Percentiles rank a stretch among this genome's conserved stretches.
Evolutionary conservation across 2,797 vertebrate genomes (phyloP).

Genomic region (Lycodopsis pacificus): DNA sequence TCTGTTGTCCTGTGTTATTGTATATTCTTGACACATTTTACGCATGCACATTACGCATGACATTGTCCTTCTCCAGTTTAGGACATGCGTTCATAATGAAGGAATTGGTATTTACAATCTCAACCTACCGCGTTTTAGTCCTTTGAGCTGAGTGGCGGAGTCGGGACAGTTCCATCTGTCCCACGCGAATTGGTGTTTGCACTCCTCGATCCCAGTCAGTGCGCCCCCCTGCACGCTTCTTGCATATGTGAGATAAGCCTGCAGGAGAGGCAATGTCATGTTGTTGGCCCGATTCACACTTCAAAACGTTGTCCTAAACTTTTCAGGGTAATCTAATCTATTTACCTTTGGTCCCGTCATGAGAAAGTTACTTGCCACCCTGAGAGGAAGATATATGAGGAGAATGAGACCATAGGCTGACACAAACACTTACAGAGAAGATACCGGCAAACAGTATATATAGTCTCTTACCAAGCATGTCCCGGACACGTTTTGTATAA

Average conservation of each 20-base stretch:
- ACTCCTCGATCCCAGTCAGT: constrained; percentile 90
- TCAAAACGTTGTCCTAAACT: background rate
- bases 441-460: background rate
- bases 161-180: constrained; percentile 96
- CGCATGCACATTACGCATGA: background rate
- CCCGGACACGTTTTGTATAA: constrained; percentile 55
- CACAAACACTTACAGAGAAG: background rate
- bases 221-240: constrained; percentile 91
- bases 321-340: background rate
- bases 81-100: background rate
- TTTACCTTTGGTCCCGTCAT: constrained; percentile 97
- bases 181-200: constrained; percentile 94
- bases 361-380: constrained; percentile 95
- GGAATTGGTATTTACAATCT: background rate
- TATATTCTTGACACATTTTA: background rate
- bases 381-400: constrained; percentile 67
- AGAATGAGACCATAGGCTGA: background rate
- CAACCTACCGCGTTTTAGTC: constrained; percentile 88
- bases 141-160: constrained; percentile 89
- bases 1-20: background rate
- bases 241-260: constrained; percentile 92
- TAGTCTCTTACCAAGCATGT: constrained; percentile 80
- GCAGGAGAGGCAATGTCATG: constrained; percentile 22
- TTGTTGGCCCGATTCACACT: background rate
- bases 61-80: no score